Percentiles rank a stretch among this genome's conserved stretches.
Evolutionary conservation across 2,888 invertebrate species (phyloP).

Genomic region (Diogma glabrata): DNA sequence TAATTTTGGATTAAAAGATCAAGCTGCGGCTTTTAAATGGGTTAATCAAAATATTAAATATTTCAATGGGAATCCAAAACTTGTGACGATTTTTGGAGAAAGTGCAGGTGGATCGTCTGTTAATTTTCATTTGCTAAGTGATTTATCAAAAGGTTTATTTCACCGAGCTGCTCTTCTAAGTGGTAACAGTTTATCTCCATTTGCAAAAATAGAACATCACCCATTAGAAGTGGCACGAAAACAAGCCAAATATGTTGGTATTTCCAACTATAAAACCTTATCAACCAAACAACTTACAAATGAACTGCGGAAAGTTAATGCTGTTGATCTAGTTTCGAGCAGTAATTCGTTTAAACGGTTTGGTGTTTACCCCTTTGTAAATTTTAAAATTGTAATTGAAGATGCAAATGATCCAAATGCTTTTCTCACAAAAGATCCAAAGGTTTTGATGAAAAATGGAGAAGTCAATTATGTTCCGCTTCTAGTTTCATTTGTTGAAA

Average conservation of each 20-base stretch:
- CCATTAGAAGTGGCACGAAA: slow-evolving; percentile 30
- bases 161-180: neutral
- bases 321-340: slow-evolving; percentile 15
- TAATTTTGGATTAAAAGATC: slow-evolving; percentile 34
- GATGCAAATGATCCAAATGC: slow-evolving; percentile 21
- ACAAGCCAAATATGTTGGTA: slow-evolving; percentile 35
- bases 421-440: slow-evolving; percentile 32
- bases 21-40: slow-evolving; percentile 36
- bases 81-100: slow-evolving; percentile 28
- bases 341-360: slow-evolving; percentile 29
- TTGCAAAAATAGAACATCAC: slow-evolving; percentile 7
- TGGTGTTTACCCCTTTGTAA: slow-evolving; percentile 37
- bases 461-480: slow-evolving; percentile 31
- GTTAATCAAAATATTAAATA: slow-evolving; percentile 36
- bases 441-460: slow-evolving; percentile 26
- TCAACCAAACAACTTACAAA: slow-evolving; percentile 21
- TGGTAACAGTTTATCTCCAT: neutral
- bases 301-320: slow-evolving; percentile 33
- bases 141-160: neutral
- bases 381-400: neutral
- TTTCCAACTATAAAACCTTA: slow-evolving; percentile 25
- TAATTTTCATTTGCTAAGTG: slow-evolving; percentile 27
- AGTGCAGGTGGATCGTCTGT: slow-evolving; percentile 31
- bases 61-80: slow-evolving; percentile 22
- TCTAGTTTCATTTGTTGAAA: slow-evolving; percentile 31